Base-by-base conservation (phyloP, 2,888 invertebrate species). In the Priocnemis perturbator region DNA sequence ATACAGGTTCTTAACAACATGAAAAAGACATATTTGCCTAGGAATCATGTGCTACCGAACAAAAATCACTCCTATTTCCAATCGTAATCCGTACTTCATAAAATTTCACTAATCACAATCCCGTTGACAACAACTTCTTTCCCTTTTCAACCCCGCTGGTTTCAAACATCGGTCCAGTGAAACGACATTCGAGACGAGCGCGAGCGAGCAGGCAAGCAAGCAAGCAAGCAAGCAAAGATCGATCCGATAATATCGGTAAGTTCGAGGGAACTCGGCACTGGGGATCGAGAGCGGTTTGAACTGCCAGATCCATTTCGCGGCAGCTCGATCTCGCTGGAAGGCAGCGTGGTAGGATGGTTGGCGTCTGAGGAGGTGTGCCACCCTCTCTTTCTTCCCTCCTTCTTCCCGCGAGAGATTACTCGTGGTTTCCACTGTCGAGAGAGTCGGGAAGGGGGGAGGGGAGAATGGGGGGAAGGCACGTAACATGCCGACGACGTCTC, bases 401-500 rank as follows among this genome's bases (percentile, higher is more conserved):
- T 7, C 50, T 19, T 19, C 50, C 50, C 17, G 19, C 64, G 58
- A 26, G 52, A 62, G 55, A 67, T 64, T 57, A 65, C 20, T 62
- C 62, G 63, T 67, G 60, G 64, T 78, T 78, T 69, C 70, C 68
- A 67, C 52, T 55, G 48, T 53, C 69, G 63, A 50, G 67, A 50
- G 20, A 47, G 44, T 11, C 11, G 21, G 47, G 48, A 48, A 17
- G 60, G 7, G 50, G 50, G 55, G 11, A 56, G 57, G 52, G 52
- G 14, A 61, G 26, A 21, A 26, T 63, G 62, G 26, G 55, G 45
- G 60, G 64, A 26, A 66, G 73, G 72, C 72, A 72, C 73, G 74
- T 73, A 78, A 81, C 81, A 74, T 68, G 77, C 73, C 79, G 81
- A 81, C 76, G 77, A 78, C 79, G 81, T 81, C 77, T 69, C 81